Conservation (phyloP, 2,113 vertebrate genomes). For the Odocoileus virginianus region DNA sequence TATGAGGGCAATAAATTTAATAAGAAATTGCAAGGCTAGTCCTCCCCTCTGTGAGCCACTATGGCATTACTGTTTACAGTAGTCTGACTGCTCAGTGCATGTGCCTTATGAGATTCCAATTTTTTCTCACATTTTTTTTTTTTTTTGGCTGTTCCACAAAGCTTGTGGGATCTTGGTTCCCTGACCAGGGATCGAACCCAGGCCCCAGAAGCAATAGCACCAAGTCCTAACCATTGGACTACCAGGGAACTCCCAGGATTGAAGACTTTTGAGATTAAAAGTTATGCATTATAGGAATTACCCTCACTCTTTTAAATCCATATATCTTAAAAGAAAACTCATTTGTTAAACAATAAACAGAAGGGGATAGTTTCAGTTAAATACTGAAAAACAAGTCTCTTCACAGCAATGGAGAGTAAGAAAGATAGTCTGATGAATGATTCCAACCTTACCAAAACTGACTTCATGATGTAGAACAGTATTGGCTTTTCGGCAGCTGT, state of each 20-base stretch:
- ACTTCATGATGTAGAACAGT: neutral
- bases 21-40: neutral
- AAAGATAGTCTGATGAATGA: neutral
- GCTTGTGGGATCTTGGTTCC: neutral
- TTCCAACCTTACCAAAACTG: neutral
- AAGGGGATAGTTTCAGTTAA: neutral
- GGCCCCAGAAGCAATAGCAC: neutral
- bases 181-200: neutral
- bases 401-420: neutral
- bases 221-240: neutral
- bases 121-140: neutral
- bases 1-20: neutral
- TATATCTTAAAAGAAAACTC: neutral
- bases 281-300: neutral
- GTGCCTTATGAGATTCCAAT: neutral
- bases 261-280: neutral
- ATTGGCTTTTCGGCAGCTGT: neutral
- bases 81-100: neutral
- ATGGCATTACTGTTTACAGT: neutral
- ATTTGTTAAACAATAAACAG: neutral
- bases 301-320: neutral
- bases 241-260: neutral
- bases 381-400: neutral
- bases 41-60: neutral
- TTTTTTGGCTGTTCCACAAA: neutral